Base-by-base conservation (phyloP, 2,113 vertebrate species). In the Ptilorrhoa leucosticta region DNA sequence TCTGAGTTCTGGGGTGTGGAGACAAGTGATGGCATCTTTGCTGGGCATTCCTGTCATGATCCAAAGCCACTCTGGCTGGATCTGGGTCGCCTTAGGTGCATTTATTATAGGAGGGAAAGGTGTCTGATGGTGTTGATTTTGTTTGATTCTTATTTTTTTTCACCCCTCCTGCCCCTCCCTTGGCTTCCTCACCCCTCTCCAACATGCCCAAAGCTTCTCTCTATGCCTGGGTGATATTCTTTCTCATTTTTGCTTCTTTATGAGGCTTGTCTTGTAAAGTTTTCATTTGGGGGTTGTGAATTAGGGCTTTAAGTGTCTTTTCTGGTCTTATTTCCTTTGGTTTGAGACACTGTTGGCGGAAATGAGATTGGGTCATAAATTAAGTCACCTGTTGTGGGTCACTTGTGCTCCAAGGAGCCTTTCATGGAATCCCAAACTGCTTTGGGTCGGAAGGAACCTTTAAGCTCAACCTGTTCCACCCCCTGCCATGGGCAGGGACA, bases 341-440 rank as follows among this genome's bases (percentile, higher is more conserved):
- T 77, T 85, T 53, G 51, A 37, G 8, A 35, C 30, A 50, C 45
- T 2, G 3, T 30, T 4, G 39, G 22, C 0, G 0, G 30, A 84
- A 64, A 47, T 47, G 23, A 64, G n/a, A 56, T 9, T 1, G 1
- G 45, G 18, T 33, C 47, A 45, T 53, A 39, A 58, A 83, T 42
- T 16, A 70, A 39, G 40, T 83, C 45, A 73, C 12, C 8, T 58
- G 27, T 51, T 39, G 31, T 5, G 4, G n/a, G 65, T 73, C 60
- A 31, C 20, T 68, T 78, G 15, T 28, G 33, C 35, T 79, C 66
- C 7, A 7, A 17, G 8, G 48, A 51, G 48, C 40, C 18, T 84
- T 73, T 64, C 23, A 47, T 73, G 69, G 28, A 64, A 47, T 64
- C 40, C 15, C 28, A 47, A n/a, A 22, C 6, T 17, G 18, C 22